phyloP scores from a whole-genome alignment of 2,113 vertebrate genomes.

The Typhlomys cinereus region DNA sequence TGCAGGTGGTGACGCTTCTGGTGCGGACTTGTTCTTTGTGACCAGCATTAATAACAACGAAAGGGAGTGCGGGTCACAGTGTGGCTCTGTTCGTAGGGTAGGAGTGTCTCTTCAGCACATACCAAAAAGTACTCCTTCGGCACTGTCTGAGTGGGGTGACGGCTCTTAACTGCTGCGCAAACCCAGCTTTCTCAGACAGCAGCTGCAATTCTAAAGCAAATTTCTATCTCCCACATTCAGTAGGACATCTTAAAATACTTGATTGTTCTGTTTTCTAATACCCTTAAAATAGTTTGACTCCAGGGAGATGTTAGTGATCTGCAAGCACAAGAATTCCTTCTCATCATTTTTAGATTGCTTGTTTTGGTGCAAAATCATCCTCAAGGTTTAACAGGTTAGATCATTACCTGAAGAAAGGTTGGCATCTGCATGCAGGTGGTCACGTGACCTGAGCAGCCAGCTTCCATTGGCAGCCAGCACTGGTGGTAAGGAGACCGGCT shows the following conservation, averaged over 20 bases:
- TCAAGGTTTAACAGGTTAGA: slow-evolving; percentile 84
- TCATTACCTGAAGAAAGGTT: slow-evolving; percentile 81
- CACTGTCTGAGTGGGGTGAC: not conserved
- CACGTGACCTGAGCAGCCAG: slow-evolving; percentile 87
- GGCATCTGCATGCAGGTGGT: slow-evolving; percentile 86
- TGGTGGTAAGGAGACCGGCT: slow-evolving; percentile 87
- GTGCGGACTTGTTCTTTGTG: slow-evolving; percentile 44
- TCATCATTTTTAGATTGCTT: slow-evolving; percentile 81
- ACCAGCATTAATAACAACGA: slow-evolving; percentile 46
- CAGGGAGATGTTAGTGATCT: slow-evolving; percentile 64
- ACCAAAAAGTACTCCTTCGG: slow-evolving; percentile 13
- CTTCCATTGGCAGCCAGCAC: slow-evolving; percentile 91
- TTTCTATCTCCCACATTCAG: slow-evolving; percentile 9
- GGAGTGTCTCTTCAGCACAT: slow-evolving; percentile 7
- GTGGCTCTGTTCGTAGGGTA: slow-evolving; percentile 11
- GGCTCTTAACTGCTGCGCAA: not conserved
- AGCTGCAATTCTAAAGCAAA: slow-evolving; percentile 44
- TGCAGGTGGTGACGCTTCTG: slow-evolving; percentile 9
- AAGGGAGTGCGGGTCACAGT: not conserved
- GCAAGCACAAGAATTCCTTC: slow-evolving; percentile 52
- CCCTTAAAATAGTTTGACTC: slow-evolving; percentile 60
- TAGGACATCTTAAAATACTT: slow-evolving; percentile 50
- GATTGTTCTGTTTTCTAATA: slow-evolving; percentile 49
- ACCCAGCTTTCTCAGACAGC: slow-evolving; percentile 26
- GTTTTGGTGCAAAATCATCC: slow-evolving; percentile 82